Evolutionary conservation across 2,797 vertebrate species (phyloP), one percentile per base, ranked within the genome.

Genomic region (Xenentodon cancila): DNA sequence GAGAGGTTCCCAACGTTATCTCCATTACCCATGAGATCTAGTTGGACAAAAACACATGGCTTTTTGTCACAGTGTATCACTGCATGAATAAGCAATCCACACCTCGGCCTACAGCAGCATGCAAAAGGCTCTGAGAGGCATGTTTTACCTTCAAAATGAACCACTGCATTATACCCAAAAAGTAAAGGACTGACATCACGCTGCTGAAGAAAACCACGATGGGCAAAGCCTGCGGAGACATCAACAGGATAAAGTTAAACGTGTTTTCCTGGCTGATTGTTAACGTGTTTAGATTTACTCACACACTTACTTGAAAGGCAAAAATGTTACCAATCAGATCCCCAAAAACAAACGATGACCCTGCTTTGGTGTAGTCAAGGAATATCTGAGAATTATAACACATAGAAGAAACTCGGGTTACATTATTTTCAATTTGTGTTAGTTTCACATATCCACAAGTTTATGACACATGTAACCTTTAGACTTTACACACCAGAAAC

Each of bases 151-250:
- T 99, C 49, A 96, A 48, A 75, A 99, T 97, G 63, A 99, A 3
- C 95, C 96, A 97, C 87, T 98, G 96, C 97, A 99, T 99, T 72
- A 93, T 48, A 0, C 97, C 96, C 3, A 97, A 45, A 49, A 92
- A 96, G 88, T 99, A 99, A 18, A 99, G 95, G 51, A 98, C 47
- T 0, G 97, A 99, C 96, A 97, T 98, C 69, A 97, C 87, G 0
- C 96, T 97, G 84, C 97, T 98, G 91, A 99, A 98, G 93, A 99
- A 99, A n/a, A 99, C 71, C 8, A 99, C 71, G 59, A 98, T 97
- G 21, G 97, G 97, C 80, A 99, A 80, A 48, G 91, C 80, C 98
- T 99, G 64, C 37, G 12, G 67, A 63, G 49, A 42, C 80, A 73
- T 4, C 11, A 49, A 9, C 50, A 60, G 20, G 52, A 0, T 20